A percentile compares a stretch with the other conserved stretches of the same genome.
Conservation (phyloP, 1,140 invertebrate species). For the Colletes gigas region DNA sequence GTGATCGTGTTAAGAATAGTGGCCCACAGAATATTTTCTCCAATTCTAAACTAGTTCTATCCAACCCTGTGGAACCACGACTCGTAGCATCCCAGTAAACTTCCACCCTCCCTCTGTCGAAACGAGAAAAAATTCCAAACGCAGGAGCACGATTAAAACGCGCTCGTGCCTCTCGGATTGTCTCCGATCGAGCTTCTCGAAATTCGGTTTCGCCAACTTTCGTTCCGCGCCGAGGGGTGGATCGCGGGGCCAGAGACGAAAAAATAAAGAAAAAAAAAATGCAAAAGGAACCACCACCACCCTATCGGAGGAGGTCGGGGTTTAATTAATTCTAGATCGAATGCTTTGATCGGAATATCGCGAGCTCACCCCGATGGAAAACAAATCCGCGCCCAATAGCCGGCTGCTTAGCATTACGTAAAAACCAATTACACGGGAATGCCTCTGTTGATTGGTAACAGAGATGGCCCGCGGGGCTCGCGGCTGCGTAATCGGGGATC, state of each 20-base stretch:
- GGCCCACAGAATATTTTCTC: too few relatives aligned
- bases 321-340: conserved; percentile 74
- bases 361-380: conserved; percentile 74
- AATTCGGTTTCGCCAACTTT: conserved; percentile 9
- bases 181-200: not conserved
- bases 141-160: too few relatives aligned
- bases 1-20: too few relatives aligned
- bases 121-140: too few relatives aligned
- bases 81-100: too few relatives aligned
- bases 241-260: conserved; percentile 3
- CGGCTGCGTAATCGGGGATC: conserved; percentile 52
- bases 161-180: too few relatives aligned
- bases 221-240: not conserved
- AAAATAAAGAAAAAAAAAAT: conserved; percentile 34
- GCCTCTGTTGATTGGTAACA: conserved; percentile 67
- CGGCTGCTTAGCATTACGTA: conserved; percentile 75
- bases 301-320: conserved; percentile 49
- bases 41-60: too few relatives aligned
- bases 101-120: too few relatives aligned
- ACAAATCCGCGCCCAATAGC: conserved; percentile 65
- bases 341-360: conserved; percentile 76
- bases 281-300: conserved; percentile 49
- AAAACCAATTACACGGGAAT: conserved; percentile 76
- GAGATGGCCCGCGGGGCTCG: conserved; percentile 63
- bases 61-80: too few relatives aligned